Conservation (phyloP, 2,113 vertebrate genomes). For the Myanophis thanlyinensis region DNA sequence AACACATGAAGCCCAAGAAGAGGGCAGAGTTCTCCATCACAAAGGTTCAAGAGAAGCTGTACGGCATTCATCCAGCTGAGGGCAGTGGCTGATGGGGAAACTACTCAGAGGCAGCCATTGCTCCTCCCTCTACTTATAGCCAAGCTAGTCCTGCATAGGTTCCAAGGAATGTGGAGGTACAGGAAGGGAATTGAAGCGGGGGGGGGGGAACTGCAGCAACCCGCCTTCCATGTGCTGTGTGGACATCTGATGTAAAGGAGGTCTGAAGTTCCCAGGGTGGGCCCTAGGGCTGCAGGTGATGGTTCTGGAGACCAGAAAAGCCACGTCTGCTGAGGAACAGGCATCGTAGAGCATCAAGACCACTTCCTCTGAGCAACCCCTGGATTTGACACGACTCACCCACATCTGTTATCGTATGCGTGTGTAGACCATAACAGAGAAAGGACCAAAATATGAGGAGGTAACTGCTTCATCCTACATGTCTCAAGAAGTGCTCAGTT, state of each 20-base stretch:
- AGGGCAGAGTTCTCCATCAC: background rate
- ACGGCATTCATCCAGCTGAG: background rate
- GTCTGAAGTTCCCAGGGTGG: background rate
- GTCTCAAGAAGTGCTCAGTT: background rate
- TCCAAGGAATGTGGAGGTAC: background rate
- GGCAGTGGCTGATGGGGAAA: background rate
- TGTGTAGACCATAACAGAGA: background rate
- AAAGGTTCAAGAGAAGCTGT: background rate
- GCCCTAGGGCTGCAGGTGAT: background rate
- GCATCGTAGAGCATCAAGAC: no score
- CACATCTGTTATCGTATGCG: background rate
- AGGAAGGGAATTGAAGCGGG: background rate
- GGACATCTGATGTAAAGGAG: background rate
- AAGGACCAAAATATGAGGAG: background rate
- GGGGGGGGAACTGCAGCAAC: background rate
- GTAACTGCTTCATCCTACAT: slow-evolving; percentile 9
- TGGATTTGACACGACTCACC: background rate
- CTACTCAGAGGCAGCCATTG: background rate
- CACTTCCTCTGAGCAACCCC: background rate
- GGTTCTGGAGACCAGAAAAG: background rate
- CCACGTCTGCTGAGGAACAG: background rate
- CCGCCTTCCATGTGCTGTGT: background rate
- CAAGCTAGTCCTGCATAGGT: background rate
- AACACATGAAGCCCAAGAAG: background rate
- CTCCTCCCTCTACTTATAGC: background rate